Conservation (phyloP, 2,113 vertebrate genomes). For the human (Homo sapiens) region GRCh38 chr9:39069001-39069500, state of each 20-base stretch:
- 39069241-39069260: not conserved
- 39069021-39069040: not conserved
- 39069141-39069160: not conserved
- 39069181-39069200: not conserved
- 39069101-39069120: not conserved
- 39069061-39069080: not conserved
- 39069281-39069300: not conserved
- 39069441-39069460: not conserved
- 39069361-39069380: not conserved
- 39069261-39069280: not conserved
- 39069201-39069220: not conserved
- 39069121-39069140: too few relatives aligned
- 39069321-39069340: not conserved
- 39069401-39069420: not conserved
- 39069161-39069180: not conserved
- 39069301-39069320: not conserved
- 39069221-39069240: not conserved
- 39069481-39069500: not conserved
- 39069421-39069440: not conserved
- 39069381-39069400: not conserved
- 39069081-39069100: not conserved
- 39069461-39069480: not conserved
- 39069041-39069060: not conserved
- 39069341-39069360: not conserved
- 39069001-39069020: not conserved